A percentile compares a stretch with the other conserved stretches of the same genome.
phyloP scores from a whole-genome alignment of 2,888 invertebrate species.

The Lasioglossum leucozonium region DNA sequence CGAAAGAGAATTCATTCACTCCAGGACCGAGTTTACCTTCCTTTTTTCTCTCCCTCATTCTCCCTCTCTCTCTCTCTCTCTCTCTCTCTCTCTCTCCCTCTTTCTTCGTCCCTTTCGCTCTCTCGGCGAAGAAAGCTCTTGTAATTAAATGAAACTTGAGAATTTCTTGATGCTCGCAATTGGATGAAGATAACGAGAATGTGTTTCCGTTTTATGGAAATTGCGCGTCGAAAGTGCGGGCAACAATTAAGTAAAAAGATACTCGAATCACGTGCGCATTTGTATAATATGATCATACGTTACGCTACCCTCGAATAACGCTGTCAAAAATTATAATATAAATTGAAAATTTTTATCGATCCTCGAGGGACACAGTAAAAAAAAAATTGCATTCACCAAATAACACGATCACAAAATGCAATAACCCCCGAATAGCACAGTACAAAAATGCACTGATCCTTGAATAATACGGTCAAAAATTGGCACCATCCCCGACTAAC shows the following conservation, averaged over 20 bases:
- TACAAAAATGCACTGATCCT: background rate
- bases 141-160: conserved; percentile 30
- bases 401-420: too few species aligned
- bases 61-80: too few species aligned
- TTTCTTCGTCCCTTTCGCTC: background rate
- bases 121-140: background rate
- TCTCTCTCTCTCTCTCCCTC: background rate
- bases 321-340: too few species aligned
- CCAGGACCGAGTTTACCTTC: background rate
- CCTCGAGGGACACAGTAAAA: too few species aligned
- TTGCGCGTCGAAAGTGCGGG: background rate
- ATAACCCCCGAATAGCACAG: too few species aligned
- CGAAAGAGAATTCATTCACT: conserved; percentile 27
- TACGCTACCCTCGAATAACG: background rate
- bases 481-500: too few species aligned
- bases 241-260: background rate
- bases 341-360: too few species aligned
- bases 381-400: too few species aligned
- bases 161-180: background rate
- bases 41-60: too few species aligned
- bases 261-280: background rate
- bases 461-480: background rate
- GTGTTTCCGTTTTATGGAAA: background rate
- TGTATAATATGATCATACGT: background rate
- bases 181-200: background rate